Conservation (phyloP, 2,797 vertebrate genomes). For the Onychomys arenicola region DNA sequence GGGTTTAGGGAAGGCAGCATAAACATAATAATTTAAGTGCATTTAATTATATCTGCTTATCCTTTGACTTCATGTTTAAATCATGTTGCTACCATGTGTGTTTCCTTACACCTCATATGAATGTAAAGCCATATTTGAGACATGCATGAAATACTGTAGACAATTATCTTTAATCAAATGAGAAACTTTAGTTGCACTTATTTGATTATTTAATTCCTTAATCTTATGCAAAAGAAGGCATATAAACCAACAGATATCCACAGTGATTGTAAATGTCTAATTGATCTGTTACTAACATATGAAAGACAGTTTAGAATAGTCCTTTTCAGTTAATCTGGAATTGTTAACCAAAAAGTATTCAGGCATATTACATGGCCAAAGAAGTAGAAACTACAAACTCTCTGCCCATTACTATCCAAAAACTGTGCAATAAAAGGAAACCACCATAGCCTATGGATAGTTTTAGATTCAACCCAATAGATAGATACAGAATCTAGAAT, state of each 20-base stretch:
- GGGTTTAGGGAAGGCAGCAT: background rate
- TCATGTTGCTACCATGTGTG: background rate
- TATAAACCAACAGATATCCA: background rate
- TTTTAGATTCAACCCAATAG: background rate
- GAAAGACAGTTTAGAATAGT: slow-evolving; percentile 80
- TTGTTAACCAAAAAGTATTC: slow-evolving; percentile 79
- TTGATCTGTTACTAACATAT: slow-evolving; percentile 77
- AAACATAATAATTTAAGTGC: background rate
- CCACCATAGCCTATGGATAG: background rate
- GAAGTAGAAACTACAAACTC: slow-evolving; percentile 31
- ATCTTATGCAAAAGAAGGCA: slow-evolving; percentile 66
- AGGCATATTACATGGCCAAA: slow-evolving; percentile 58
- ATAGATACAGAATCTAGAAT: slow-evolving; percentile 16
- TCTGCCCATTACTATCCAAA: slow-evolving; percentile 41
- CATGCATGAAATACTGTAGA: background rate
- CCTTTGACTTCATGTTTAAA: background rate
- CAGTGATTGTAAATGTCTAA: slow-evolving; percentile 70
- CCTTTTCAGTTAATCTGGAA: slow-evolving; percentile 80
- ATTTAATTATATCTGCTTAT: background rate
- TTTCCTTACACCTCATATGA: background rate
- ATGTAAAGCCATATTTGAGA: background rate
- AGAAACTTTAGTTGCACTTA: background rate
- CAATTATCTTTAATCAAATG: background rate
- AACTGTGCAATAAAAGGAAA: background rate
- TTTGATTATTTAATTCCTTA: slow-evolving; percentile 20